phyloP scores from a whole-genome alignment of 2,797 vertebrate species.

The Pangasius djambal region DNA sequence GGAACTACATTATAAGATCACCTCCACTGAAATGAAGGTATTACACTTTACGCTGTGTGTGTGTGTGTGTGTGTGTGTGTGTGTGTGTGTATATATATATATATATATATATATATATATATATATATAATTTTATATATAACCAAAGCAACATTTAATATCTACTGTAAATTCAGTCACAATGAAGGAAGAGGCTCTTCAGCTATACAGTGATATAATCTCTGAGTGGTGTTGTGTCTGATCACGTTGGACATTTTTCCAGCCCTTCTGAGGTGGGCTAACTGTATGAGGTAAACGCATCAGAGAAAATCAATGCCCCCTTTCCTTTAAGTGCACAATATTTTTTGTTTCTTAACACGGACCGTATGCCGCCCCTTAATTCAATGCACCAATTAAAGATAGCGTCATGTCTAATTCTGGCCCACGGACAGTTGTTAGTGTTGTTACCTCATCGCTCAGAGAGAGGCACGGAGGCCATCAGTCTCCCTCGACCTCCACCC shows the following conservation, averaged over 20 bases:
- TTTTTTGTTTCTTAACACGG: conserved; percentile 85
- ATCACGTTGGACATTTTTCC: conserved; percentile 51
- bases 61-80: not conserved
- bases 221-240: conserved; percentile 30
- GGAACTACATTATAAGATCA: conserved; percentile 1
- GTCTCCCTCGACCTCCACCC: conserved; percentile 56
- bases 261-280: conserved; percentile 67
- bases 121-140: not conserved
- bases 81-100: not conserved
- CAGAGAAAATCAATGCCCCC: conserved; percentile 89
- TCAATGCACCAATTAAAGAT: conserved; percentile 95
- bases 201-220: conserved; percentile 27
- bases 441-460: conserved; percentile 87
- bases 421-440: conserved; percentile 82
- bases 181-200: conserved; percentile 26
- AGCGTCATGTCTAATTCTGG: conserved; percentile 90
- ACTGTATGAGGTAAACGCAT: conserved; percentile 82
- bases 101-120: not conserved
- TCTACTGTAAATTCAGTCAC: not conserved
- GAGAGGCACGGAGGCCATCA: conserved; percentile 52
- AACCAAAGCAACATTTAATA: not conserved
- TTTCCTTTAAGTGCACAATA: conserved; percentile 95
- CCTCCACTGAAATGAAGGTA: not conserved
- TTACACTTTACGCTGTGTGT: not conserved
- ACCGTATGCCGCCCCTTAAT: conserved; percentile 85